Conservation (phyloP, 2,113 vertebrate genomes). For the Chamaetylas fuelleborni region DNA sequence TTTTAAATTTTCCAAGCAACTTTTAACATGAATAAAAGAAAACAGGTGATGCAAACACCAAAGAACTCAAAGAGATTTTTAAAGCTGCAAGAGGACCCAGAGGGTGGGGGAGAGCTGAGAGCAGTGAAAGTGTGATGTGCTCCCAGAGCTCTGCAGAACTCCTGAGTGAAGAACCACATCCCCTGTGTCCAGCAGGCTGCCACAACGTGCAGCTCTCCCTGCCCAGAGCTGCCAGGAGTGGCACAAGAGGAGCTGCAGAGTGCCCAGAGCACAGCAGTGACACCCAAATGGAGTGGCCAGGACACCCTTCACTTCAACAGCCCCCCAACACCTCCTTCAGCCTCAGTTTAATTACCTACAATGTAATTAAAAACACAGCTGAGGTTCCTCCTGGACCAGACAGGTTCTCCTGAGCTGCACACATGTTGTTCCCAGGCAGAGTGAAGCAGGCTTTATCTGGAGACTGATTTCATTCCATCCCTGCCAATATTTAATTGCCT, state of each 20-base stretch:
- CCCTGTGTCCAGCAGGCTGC: not conserved
- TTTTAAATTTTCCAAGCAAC: slow-evolving; percentile 42
- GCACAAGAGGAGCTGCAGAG: not conserved
- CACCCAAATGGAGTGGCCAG: not conserved
- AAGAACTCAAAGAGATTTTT: slow-evolving; percentile 39
- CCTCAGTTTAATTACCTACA: not conserved
- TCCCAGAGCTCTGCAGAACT: not conserved
- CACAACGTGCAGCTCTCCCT: not conserved
- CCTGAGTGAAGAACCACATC: not conserved
- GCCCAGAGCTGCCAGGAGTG: not conserved
- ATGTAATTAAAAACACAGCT: not conserved
- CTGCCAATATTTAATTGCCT: not conserved
- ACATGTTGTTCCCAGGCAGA: not conserved
- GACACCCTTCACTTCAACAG: not conserved
- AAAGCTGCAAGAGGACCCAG: not conserved
- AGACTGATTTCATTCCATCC: not conserved
- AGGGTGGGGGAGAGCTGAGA: not conserved
- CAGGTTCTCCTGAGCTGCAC: not conserved
- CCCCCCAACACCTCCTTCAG: not conserved
- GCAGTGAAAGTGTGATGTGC: not conserved
- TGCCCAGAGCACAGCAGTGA: not conserved
- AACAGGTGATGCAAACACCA: slow-evolving; percentile 54
- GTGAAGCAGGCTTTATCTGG: not conserved
- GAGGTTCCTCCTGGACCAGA: not conserved
- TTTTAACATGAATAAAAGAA: slow-evolving; percentile 50